Conservation (phyloP, 2,888 invertebrate species). For the Tachina lurida region DNA sequence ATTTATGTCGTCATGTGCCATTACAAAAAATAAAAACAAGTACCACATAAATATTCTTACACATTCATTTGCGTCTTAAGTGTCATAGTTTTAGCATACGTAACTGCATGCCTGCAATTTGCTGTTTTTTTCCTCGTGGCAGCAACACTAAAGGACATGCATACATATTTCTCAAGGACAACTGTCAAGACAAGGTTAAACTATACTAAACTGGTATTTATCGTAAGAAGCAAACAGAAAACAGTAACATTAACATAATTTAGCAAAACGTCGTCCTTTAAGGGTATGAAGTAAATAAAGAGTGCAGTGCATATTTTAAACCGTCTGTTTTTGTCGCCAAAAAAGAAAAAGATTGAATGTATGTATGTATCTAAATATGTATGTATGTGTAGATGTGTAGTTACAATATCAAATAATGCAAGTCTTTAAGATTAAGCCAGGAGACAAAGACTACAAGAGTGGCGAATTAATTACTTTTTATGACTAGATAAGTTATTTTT, state of each 20-base stretch:
- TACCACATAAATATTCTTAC: neutral
- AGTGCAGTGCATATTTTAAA: neutral
- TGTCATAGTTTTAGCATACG: conserved; percentile 69
- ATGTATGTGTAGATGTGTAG: neutral
- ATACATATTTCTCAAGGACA: conserved; percentile 70
- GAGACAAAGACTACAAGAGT: conserved; percentile 53
- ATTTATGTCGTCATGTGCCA: neutral
- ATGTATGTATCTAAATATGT: neutral
- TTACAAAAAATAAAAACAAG: neutral
- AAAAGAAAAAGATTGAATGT: neutral
- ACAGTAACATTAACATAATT: conserved; percentile 13
- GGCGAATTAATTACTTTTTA: conserved; percentile 70
- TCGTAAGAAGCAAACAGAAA: conserved; percentile 8
- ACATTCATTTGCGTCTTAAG: conserved; percentile 20
- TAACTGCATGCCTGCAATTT: conserved; percentile 69
- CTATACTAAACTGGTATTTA: conserved; percentile 46
- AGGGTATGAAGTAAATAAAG: neutral
- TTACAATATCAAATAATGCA: conserved; percentile 67
- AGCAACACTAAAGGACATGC: conserved; percentile 63
- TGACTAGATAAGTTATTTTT: conserved; percentile 51
- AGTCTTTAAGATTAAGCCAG: conserved; percentile 78
- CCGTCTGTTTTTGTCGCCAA: neutral
- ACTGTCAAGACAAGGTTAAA: conserved; percentile 54
- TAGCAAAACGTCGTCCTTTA: conserved; percentile 27
- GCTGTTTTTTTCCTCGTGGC: conserved; percentile 4